Evolutionary conservation across 2,888 invertebrate species (phyloP).

Genomic region (Melikaiella ostensackeni): DNA sequence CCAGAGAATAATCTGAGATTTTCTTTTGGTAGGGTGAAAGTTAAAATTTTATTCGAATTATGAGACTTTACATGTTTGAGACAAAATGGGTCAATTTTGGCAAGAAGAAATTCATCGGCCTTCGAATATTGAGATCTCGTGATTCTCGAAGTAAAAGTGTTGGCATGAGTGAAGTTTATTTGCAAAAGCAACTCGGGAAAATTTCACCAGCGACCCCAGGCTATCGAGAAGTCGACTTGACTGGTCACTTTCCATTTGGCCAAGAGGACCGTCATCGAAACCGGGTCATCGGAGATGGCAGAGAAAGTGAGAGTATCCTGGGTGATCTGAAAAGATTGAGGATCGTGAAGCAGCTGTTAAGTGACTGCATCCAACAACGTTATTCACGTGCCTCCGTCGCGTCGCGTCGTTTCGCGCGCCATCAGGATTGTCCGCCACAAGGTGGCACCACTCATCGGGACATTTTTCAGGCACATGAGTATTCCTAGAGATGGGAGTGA

Average conservation of each 20-base stretch:
- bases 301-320: constrained; percentile 55
- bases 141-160: not conserved
- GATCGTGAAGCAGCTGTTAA: constrained; percentile 39
- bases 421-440: not conserved
- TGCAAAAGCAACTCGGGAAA: constrained; percentile 49
- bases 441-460: constrained; percentile 19
- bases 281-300: constrained; percentile 54
- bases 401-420: not conserved
- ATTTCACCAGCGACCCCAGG: constrained; percentile 49
- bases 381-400: constrained; percentile 4
- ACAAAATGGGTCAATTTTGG: not conserved
- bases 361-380: constrained; percentile 3
- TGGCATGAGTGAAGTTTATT: constrained; percentile 2
- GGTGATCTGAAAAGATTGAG: constrained; percentile 50
- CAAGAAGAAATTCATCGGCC: not conserved
- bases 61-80: not conserved
- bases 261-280: constrained; percentile 52
- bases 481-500: too few relatives aligned
- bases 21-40: too few relatives aligned
- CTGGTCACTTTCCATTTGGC: constrained; percentile 55
- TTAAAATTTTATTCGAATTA: too few relatives aligned
- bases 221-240: constrained; percentile 38
- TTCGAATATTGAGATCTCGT: not conserved
- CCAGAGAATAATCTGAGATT: too few relatives aligned
- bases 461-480: too few relatives aligned